Base-by-base conservation (phyloP, 2,113 vertebrate species). In the Carlito syrichta region DNA sequence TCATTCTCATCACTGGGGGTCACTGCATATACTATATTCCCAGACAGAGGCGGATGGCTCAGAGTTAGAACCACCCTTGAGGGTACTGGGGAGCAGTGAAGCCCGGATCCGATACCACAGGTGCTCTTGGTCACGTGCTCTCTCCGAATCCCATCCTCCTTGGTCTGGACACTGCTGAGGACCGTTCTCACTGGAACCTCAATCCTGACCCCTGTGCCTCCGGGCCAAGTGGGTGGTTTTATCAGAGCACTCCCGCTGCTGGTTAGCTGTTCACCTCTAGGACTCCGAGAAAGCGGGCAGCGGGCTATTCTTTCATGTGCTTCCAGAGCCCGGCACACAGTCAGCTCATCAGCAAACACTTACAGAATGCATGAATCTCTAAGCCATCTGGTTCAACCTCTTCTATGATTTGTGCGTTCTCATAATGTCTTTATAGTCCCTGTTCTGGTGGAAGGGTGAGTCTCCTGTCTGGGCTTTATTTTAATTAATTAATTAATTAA, bases 41-140 rank as follows among this genome's bases (percentile, higher is more conserved):
- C 1, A 12, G 43, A 60, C n/a, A 4, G 30, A 38, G 52, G 52
- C n/a, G 32, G 16, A 14, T 0, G 25, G 81, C 43, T 76, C 54
- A 25, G 63, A 13, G 4, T 48, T 0, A 56, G 54, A 52, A 35
- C 14, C 30, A 4, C n/a, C n/a, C n/a, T n/a, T n/a, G n/a, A n/a
- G n/a, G n/a, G n/a, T n/a, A n/a, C 68, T 23, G 38, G 60, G 35
- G 20, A 8, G 6, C 1, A 40, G 71, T 62, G 50, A 11, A 86
- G 38, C 32, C 48, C 60, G 56, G 25, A 38, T 45, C 40, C n/a
- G 45, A 32, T 38, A 25, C 13, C 74, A n/a, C 78, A 76, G 83
- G 56, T 8, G 56, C 17, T 6, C 52, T 9, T 0, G 2, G 10
- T 5, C 30, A 5, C 0, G 27, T 23, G n/a, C 45, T n/a, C 43